Conservation (phyloP, 2,888 invertebrate species). For the Myathropa florea region DNA sequence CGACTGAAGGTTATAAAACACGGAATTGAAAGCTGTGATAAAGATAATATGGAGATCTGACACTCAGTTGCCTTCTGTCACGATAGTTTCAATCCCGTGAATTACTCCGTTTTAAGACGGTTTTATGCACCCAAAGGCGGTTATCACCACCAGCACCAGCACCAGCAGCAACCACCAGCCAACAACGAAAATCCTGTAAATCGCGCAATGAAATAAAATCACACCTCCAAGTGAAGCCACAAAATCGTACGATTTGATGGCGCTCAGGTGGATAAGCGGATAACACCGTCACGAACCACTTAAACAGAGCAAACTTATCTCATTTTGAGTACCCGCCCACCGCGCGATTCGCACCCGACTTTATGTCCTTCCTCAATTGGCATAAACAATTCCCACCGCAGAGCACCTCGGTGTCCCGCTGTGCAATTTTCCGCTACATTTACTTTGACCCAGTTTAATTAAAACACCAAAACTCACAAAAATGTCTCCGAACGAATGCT, state of each 20-base stretch:
- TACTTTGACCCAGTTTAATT: slow-evolving; percentile 69
- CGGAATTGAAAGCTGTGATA: not conserved
- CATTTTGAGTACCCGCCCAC: not conserved
- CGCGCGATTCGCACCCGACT: not conserved
- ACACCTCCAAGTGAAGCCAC: not conserved
- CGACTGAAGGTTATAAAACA: too few relatives aligned
- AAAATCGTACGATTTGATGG: not conserved
- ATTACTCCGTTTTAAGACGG: not conserved
- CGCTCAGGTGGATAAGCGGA: not conserved
- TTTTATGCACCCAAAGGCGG: not conserved
- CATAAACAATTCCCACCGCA: slow-evolving; percentile 48
- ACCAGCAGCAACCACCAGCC: not conserved
- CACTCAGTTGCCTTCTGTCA: not conserved
- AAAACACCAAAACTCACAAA: slow-evolving; percentile 17
- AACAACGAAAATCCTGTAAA: too few relatives aligned
- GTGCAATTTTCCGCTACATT: slow-evolving; percentile 65
- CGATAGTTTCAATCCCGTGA: not conserved
- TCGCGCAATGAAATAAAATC: not conserved
- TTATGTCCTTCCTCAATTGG: slow-evolving; percentile 21
- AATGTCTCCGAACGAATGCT: slow-evolving; percentile 2
- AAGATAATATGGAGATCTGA: not conserved
- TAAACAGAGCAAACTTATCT: not conserved
- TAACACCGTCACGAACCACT: slow-evolving; percentile 3
- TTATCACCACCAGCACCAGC: not conserved
- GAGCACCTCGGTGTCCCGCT: slow-evolving; percentile 41